Conservation (phyloP, 2,113 vertebrate genomes). For the Cygnus buccinator region DNA sequence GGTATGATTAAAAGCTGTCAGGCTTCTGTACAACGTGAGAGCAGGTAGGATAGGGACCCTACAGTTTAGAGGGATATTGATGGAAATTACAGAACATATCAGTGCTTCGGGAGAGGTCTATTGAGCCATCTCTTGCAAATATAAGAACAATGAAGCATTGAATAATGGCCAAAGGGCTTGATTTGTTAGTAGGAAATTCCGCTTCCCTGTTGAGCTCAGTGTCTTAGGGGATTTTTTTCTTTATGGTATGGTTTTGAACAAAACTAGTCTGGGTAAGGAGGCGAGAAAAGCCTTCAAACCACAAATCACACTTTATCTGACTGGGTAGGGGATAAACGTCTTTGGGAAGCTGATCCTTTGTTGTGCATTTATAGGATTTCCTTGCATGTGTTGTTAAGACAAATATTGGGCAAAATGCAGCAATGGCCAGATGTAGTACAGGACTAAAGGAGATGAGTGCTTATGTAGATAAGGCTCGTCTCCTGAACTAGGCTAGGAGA, state of each 20-base stretch:
- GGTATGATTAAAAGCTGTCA: background rate
- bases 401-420: background rate
- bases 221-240: background rate
- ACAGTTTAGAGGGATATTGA: background rate
- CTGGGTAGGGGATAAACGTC: background rate
- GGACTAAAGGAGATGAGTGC: background rate
- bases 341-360: slow-evolving; percentile 25
- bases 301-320: slow-evolving; percentile 30
- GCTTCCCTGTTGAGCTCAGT: background rate
- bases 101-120: background rate
- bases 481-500: background rate
- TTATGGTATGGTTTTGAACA: background rate
- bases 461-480: background rate
- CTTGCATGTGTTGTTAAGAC: background rate
- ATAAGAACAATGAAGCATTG: background rate
- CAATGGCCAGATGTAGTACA: background rate
- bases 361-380: slow-evolving; percentile 36
- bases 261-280: background rate
- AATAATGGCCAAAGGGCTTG: background rate
- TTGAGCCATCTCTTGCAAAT: background rate
- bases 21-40: background rate
- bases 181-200: background rate
- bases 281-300: background rate
- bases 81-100: background rate
- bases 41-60: background rate